Conservation (phyloP, 2,797 vertebrate genomes). For the Taeniopygia guttata region DNA sequence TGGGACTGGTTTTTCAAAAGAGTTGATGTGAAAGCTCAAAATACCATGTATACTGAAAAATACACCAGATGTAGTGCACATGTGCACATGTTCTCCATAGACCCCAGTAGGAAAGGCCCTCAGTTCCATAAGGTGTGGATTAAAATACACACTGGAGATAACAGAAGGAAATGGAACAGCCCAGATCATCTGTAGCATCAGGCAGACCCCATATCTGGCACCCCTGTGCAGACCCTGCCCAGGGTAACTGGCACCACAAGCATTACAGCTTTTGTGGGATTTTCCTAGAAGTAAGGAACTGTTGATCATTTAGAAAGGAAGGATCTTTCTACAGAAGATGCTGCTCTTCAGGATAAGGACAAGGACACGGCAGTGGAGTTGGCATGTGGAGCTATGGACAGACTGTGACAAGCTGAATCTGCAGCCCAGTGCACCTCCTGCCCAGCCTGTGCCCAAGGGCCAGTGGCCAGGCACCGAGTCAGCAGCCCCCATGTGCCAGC, state of each 20-base stretch:
- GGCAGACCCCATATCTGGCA: neutral
- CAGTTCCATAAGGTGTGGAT: neutral
- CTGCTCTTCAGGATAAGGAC: neutral
- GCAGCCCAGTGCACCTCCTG: neutral
- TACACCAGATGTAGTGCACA: neutral
- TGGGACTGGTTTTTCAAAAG: neutral
- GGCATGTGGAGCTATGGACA: fast-evolving
- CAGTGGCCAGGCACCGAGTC: neutral
- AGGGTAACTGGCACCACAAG: too few relatives aligned
- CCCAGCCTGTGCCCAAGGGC: neutral
- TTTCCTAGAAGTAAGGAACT: neutral
- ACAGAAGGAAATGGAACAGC: neutral
- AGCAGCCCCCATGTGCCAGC: neutral
- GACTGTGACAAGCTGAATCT: neutral
- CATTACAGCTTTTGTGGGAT: neutral
- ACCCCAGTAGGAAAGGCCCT: neutral
- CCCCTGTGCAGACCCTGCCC: neutral
- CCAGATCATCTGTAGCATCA: neutral
- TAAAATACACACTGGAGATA: neutral
- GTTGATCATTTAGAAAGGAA: neutral
- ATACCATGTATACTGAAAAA: neutral
- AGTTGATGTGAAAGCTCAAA: neutral
- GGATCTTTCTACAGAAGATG: neutral
- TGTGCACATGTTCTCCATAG: fast-evolving
- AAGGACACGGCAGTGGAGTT: fast-evolving